phyloP scores from a whole-genome alignment of 2,797 vertebrate genomes.

The Tenualosa ilisha region DNA sequence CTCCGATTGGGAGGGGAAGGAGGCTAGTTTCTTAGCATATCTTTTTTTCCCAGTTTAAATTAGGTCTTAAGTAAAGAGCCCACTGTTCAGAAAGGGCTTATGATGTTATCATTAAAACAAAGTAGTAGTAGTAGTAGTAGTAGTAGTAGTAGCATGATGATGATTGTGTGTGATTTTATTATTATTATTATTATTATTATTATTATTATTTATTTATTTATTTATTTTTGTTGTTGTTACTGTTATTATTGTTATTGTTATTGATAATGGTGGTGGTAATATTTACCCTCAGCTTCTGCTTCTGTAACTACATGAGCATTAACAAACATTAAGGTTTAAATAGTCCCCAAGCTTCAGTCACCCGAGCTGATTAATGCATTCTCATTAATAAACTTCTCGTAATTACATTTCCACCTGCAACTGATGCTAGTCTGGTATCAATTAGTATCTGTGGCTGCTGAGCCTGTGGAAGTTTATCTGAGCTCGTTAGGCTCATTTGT shows the following conservation, averaged over 20 bases:
- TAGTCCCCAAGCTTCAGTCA: constrained; percentile 79
- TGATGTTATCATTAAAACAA: constrained; percentile 17
- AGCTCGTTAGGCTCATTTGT: constrained; percentile 61
- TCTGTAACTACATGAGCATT: neutral
- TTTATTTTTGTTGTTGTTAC: neutral
- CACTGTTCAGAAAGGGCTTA: constrained; percentile 6
- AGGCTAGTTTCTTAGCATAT: constrained; percentile 64
- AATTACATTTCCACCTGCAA: constrained; percentile 95
- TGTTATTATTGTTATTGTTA: neutral
- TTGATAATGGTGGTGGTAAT: neutral
- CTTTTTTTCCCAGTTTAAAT: neutral
- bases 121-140: neutral
- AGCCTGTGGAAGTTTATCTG: constrained; percentile 85
- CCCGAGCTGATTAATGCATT: constrained; percentile 92
- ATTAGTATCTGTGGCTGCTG: constrained; percentile 92
- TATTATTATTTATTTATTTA: too few relatives aligned
- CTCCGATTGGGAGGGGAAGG: constrained; percentile 68
- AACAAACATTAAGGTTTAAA: constrained; percentile 44
- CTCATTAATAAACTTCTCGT: constrained; percentile 94
- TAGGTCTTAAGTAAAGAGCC: neutral
- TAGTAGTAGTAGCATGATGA: neutral
- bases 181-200: neutral
- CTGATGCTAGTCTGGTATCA: constrained; percentile 89
- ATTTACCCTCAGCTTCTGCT: neutral
- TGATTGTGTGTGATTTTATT: neutral